Evolutionary conservation across 2,113 vertebrate genomes (phyloP).

Genomic region (Paramormyrops kingsleyae): DNA sequence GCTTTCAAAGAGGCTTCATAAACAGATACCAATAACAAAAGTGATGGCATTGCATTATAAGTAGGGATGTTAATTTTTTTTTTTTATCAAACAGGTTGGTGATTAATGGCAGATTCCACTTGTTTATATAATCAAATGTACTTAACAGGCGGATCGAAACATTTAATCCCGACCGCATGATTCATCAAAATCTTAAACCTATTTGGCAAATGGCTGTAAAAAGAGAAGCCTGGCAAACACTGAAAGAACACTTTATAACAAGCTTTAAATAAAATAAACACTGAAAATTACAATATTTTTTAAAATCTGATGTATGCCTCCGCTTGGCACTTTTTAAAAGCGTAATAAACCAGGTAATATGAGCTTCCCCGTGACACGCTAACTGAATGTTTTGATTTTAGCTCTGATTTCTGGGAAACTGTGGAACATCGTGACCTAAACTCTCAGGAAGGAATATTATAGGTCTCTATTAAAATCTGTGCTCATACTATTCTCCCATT

Average conservation of each 20-base stretch:
- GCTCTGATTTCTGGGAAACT: background rate
- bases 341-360: background rate
- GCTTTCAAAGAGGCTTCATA: background rate
- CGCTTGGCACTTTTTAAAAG: background rate
- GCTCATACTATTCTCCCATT: background rate
- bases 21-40: background rate
- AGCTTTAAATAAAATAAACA: background rate
- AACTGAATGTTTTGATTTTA: background rate
- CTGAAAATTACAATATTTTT: background rate
- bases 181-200: background rate
- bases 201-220: no score
- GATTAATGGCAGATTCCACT: background rate
- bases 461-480: background rate
- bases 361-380: background rate
- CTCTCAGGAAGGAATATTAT: background rate
- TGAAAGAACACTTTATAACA: no score
- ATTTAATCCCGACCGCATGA: background rate
- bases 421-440: background rate
- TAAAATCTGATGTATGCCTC: background rate
- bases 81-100: background rate
- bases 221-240: no score
- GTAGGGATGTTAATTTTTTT: background rate
- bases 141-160: background rate
- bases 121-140: background rate
- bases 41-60: background rate